These are phyloP conservation scores for Mesoligia furuncula DNA, from an alignment of 2,888 invertebrate genomes.

Conservation along the genomic window DNA sequence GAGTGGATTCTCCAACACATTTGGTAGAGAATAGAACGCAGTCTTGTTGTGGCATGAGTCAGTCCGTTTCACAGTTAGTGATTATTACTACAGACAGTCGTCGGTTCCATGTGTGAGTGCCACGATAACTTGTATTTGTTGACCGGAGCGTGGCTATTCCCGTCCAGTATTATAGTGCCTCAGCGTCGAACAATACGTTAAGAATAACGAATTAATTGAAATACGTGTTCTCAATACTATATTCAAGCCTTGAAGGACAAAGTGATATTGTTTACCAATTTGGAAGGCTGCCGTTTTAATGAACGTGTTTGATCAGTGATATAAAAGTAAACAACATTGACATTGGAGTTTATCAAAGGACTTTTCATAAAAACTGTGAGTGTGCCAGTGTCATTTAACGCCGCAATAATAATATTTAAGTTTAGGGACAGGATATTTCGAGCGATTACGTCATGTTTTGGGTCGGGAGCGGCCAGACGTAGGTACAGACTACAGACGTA, in stretches of 20 bases:
- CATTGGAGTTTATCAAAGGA: slow-evolving; percentile 19
- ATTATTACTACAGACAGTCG: slow-evolving; percentile 16
- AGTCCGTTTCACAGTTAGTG: slow-evolving; percentile 42
- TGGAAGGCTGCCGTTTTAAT: neutral
- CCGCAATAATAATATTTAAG: neutral
- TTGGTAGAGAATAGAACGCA: slow-evolving; percentile 30
- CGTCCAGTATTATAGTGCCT: slow-evolving; percentile 34
- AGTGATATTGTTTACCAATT: slow-evolving; percentile 31
- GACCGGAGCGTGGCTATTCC: slow-evolving; percentile 37
- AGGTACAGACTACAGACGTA: slow-evolving; percentile 24
- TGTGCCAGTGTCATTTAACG: neutral
- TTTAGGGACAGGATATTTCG: slow-evolving; percentile 30
- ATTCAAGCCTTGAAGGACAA: slow-evolving; percentile 23
- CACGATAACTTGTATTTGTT: slow-evolving; percentile 42
- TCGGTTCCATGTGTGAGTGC: slow-evolving; percentile 42
- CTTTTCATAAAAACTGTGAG: slow-evolving; percentile 14
- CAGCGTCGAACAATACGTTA: slow-evolving; percentile 13
- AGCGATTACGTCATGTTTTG: slow-evolving; percentile 51
- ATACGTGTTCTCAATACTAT: slow-evolving; percentile 16
- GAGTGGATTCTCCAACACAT: slow-evolving; percentile 34
- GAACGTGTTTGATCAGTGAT: slow-evolving; percentile 26
- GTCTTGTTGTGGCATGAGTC: slow-evolving; percentile 41
- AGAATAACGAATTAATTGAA: neutral
- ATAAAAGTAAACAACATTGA: slow-evolving; percentile 27
- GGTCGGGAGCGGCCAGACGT: slow-evolving; percentile 41